Base-by-base conservation (phyloP, 2,113 vertebrate species). In the Sigmodon hispidus region DNA sequence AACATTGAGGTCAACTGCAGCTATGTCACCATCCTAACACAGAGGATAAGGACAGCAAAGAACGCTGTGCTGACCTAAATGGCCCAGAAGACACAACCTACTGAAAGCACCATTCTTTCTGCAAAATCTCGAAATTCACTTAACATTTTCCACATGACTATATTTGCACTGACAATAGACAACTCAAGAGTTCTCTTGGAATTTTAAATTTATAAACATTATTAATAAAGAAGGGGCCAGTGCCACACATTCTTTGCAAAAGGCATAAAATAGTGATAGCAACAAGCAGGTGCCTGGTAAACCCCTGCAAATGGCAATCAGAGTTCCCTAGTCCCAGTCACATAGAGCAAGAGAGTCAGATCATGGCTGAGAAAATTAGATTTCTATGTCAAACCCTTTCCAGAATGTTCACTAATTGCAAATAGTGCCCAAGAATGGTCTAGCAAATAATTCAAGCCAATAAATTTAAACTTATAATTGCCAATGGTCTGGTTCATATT, bases 401-500 rank as follows among this genome's bases (percentile, higher is more conserved):
- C 26, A 31, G 59, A 65, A 40, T 91, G 87, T 72, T 95, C 87
- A 76, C 59, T 86, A 61, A 75, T 63, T 34, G 21, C 6, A 24
- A 83, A 43, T 3, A 21, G 10, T 81, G 0, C 10, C 85, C 52
- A 48, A 93, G 65, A 96, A 90, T 9, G 65, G 11, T 80, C 87
- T 76, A 85, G 63, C 85, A 87, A 94, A 93, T 29, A 90, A 48
- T 89, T 61, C 73, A 90, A 90, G 59, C 31, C 45, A 13, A 59
- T 36, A 63, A 96, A 93, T 19, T 72, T 92, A 94, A 93, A 76
- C 52, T 48, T n/a, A 59, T 61, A 87, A 92, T 70, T 81, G 52
- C 59, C 75, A 88, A 52, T 19, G 40, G 31, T 91, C 67, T 96
- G 22, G 31, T 80, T 69, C 89, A 13, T 75, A 73, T 87, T 90